phyloP scores from a whole-genome alignment of 2,888 invertebrate species.

The Melinaea marsaeus region DNA sequence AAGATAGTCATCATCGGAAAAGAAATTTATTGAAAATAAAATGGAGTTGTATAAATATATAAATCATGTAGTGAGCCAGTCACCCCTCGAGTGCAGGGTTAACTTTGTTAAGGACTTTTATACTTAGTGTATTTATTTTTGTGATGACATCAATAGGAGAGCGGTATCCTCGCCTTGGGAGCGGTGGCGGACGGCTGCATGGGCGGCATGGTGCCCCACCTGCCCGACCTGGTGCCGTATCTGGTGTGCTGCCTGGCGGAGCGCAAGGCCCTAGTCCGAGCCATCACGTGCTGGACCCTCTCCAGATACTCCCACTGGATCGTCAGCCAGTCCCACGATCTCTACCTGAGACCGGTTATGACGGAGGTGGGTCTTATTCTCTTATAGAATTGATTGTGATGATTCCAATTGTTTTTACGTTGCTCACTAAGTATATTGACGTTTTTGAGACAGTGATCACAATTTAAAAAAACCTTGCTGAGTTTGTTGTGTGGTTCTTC shows the following conservation, averaged over 20 bases:
- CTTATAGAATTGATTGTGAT: no score
- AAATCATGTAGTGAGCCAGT: no score
- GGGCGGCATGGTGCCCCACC: slow-evolving; percentile 97
- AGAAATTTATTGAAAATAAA: no score
- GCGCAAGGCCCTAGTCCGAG: slow-evolving; percentile 96
- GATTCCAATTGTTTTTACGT: no score
- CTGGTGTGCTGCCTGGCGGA: slow-evolving; percentile 94
- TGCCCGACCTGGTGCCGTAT: slow-evolving; percentile 97
- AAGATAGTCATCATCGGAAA: no score
- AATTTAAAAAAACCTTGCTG: no score
- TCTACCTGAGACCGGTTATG: slow-evolving; percentile 96
- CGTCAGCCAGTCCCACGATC: slow-evolving; percentile 95
- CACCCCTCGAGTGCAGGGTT: no score
- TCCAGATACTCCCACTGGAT: slow-evolving; percentile 99
- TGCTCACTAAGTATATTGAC: no score
- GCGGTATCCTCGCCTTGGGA: slow-evolving; percentile 94
- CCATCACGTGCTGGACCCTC: slow-evolving; percentile 99
- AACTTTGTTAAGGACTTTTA: not conserved
- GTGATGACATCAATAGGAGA: slow-evolving; percentile 75
- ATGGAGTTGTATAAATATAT: no score
- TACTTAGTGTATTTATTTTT: slow-evolving; percentile 9
- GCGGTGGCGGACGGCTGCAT: slow-evolving; percentile 96
- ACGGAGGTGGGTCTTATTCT: slow-evolving; percentile 80
- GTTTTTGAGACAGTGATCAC: no score
- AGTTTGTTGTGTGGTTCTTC: no score